A percentile compares a stretch with the other conserved stretches of the same genome.
Evolutionary conservation across 2,113 vertebrate species (phyloP).

Genomic region (Salvelinus fontinalis): DNA sequence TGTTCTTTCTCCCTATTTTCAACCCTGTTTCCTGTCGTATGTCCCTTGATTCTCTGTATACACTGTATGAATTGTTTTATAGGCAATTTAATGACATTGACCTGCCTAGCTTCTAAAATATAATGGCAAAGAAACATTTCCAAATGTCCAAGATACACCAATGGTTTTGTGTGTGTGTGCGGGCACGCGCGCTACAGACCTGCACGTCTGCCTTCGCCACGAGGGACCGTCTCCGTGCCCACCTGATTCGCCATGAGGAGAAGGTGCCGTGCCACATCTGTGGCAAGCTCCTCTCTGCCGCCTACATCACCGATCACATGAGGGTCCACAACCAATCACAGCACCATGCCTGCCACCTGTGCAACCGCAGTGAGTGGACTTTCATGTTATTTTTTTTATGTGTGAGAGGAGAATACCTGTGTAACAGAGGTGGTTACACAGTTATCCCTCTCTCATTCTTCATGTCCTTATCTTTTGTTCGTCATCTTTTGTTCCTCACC

Average conservation of each 20-base stretch:
- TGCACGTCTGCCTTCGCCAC: slow-evolving; percentile 92
- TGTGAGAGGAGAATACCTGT: too few species aligned
- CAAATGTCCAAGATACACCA: too few species aligned
- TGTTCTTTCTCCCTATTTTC: too few species aligned
- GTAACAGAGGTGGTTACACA: too few species aligned
- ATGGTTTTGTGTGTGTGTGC: neutral
- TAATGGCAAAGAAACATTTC: too few species aligned
- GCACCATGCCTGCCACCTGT: slow-evolving; percentile 90
- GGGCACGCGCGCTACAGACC: slow-evolving; percentile 66
- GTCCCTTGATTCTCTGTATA: too few species aligned
- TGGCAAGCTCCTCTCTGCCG: slow-evolving; percentile 90
- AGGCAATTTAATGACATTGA: too few species aligned
- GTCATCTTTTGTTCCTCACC: neutral
- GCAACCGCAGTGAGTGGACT: slow-evolving; percentile 84
- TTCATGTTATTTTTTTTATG: neutral
- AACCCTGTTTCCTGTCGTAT: too few species aligned
- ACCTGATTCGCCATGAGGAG: slow-evolving; percentile 91
- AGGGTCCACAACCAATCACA: slow-evolving; percentile 92
- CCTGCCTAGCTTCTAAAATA: too few species aligned
- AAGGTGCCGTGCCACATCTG: slow-evolving; percentile 93
- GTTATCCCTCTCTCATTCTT: too few species aligned
- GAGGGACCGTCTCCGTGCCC: slow-evolving; percentile 87
- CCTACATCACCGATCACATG: slow-evolving; percentile 96
- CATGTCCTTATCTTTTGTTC: neutral
- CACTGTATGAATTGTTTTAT: too few species aligned